phyloP scores from a whole-genome alignment of 1,140 invertebrate species.

The Pantala flavescens region DNA sequence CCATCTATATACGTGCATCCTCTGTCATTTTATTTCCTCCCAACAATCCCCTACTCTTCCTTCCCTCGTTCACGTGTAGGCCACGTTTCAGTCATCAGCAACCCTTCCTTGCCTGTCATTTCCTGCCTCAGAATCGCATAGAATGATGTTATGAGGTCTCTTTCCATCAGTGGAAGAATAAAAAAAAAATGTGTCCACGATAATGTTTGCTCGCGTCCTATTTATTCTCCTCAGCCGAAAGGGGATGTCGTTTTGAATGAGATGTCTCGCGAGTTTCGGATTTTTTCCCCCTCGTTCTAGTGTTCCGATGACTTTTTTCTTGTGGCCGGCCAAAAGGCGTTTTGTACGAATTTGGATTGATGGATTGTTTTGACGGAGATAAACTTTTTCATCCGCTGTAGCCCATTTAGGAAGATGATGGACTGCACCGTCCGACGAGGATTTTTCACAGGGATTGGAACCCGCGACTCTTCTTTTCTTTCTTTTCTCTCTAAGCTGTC shows the following conservation, averaged over 20 bases:
- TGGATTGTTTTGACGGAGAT: conserved; percentile 1
- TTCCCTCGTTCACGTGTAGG: not conserved
- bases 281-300: not conserved
- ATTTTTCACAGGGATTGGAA: not conserved
- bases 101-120: not conserved
- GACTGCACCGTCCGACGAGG: not conserved
- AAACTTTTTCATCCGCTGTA: not conserved
- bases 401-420: not conserved
- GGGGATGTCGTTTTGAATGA: conserved; percentile 1
- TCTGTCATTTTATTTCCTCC: not conserved
- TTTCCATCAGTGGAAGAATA: not conserved
- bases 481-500: not conserved
- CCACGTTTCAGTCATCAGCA: conserved; percentile 8
- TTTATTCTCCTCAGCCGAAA: not conserved
- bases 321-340: not conserved
- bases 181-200: not conserved
- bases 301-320: not conserved
- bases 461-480: not conserved
- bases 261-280: conserved; percentile 2
- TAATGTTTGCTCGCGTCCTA: conserved; percentile 8
- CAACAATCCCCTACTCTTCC: not conserved
- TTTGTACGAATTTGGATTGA: not conserved
- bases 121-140: conserved; percentile 2
- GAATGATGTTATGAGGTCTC: conserved; percentile 4
- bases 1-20: no score